Evolutionary conservation across 2,797 vertebrate species (phyloP), one percentile per base, ranked within the genome.

Genomic region (Enteromius thamalakanensis): DNA sequence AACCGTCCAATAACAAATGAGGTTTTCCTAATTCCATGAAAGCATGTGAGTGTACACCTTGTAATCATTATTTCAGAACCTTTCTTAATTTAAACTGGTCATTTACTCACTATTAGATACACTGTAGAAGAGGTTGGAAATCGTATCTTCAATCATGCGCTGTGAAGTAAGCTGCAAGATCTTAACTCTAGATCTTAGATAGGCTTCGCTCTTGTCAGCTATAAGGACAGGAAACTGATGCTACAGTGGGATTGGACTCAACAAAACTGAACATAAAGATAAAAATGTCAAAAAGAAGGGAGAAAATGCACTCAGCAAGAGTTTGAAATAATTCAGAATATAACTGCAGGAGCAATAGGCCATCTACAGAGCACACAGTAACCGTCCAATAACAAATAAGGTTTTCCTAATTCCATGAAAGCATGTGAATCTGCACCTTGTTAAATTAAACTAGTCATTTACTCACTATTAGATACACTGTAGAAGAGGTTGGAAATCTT

Each of bases 181-280:
- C 86, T 68, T 80, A 85, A 77, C 85, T 84, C 85, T 82, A 83
- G 85, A 76, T 45, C 88, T 87, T 74, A 34, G 34, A 11, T 64
- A 51, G 19, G 26, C 47, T 34, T 49, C 5, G 1, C 47, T 72
- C 32, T 74, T 74, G 29, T n/a, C 47, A 74, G 9, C 11, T 74
- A 2, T 26, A 19, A 72, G 70, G 21, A 72, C 26, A 32, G 4
- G 4, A 51, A 32, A 72, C 70, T 11, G 45, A 11, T 71, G 69
- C 23, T 49, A 29, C 4, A 26, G 11, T 21, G 45, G 11, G 49
- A 11, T 37, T 55, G 12, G 12, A n/a, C 21, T 75, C 11, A 58
- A 58, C 29, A 37, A 37, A 55, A 55, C 19, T n/a, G 11, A 40
- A n/a, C 12, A 8, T 26, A 47, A 49, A 71, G 29, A 67, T 67